Percentiles rank a stretch among this genome's conserved stretches.
These are phyloP conservation scores for Scaptomyza cyrtandrae DNA, from an alignment of 2,888 invertebrate genomes.

Conservation along the genomic window DNA sequence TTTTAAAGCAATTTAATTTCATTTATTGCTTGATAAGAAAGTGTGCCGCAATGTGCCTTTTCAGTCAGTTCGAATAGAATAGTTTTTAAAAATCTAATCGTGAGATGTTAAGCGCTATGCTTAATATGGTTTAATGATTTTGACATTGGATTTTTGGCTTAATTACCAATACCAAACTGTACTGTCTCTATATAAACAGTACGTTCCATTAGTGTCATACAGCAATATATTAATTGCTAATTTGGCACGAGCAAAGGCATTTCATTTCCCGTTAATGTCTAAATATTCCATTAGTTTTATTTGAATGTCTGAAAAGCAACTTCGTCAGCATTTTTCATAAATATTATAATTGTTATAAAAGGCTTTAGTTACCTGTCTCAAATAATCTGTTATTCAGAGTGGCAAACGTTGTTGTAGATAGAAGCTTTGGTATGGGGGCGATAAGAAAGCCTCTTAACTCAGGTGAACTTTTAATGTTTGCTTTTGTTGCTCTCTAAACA, in stretches of 20 bases:
- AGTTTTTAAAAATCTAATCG: background rate
- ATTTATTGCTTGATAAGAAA: constrained; percentile 39
- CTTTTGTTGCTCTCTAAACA: constrained; percentile 21
- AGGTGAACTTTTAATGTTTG: constrained; percentile 26
- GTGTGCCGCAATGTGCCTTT: constrained; percentile 8
- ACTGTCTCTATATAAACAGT: background rate
- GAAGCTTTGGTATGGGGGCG: constrained; percentile 3
- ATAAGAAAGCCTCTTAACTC: constrained; percentile 39
- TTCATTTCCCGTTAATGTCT: constrained; percentile 1
- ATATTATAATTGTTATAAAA: constrained; percentile 57
- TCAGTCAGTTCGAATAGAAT: background rate
- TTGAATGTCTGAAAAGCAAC: constrained; percentile 8
- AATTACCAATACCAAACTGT: no score
- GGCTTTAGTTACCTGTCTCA: constrained; percentile 32
- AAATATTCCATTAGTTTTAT: constrained; percentile 9
- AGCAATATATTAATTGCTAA: constrained; percentile 6
- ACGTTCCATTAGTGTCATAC: background rate
- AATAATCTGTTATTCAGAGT: constrained; percentile 21
- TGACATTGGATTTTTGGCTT: no score
- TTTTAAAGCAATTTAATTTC: constrained; percentile 21
- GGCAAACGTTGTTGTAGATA: background rate
- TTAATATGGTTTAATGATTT: no score
- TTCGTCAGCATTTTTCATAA: constrained; percentile 43
- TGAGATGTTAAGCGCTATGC: no score
- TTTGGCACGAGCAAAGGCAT: background rate